Evolutionary conservation across 2,888 invertebrate species (phyloP).

Genomic region (Gandaritis pyraliata): DNA sequence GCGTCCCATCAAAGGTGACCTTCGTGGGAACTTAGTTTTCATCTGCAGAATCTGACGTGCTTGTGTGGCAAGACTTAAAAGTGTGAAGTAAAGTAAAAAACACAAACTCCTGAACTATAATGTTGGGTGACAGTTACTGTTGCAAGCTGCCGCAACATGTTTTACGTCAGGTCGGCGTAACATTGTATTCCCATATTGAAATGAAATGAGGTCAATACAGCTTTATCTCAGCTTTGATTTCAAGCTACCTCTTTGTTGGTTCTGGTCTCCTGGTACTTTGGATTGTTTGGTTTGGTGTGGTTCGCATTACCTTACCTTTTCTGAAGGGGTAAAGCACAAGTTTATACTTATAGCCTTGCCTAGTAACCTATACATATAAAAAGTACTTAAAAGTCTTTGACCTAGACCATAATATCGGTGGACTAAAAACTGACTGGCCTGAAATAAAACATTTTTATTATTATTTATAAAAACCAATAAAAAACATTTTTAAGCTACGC

Average conservation of each 20-base stretch:
- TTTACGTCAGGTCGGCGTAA: constrained; percentile 15
- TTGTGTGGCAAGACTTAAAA: too few relatives aligned
- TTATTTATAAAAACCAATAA: too few relatives aligned
- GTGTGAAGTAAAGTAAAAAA: neutral
- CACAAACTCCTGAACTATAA: constrained; percentile 11
- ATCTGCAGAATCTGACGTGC: too few relatives aligned
- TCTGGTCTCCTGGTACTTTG: neutral
- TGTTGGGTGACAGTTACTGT: constrained; percentile 28
- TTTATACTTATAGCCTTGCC: too few relatives aligned
- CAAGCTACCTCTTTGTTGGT: neutral
- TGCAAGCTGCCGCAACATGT: constrained; percentile 25
- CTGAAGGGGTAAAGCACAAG: neutral
- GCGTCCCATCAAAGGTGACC: too few relatives aligned
- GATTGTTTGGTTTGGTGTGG: neutral
- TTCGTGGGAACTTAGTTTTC: too few relatives aligned
- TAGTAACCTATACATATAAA: too few relatives aligned
- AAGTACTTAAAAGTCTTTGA: too few relatives aligned
- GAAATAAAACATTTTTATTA: too few relatives aligned
- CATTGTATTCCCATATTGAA: constrained; percentile 16
- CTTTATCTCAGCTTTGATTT: constrained; percentile 1
- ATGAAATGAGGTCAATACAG: constrained; percentile 14
- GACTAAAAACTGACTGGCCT: too few relatives aligned
- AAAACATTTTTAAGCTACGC: too few relatives aligned
- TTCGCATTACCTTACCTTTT: neutral
- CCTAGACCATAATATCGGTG: too few relatives aligned